Evolutionary conservation across 2,113 vertebrate species (phyloP).

Genomic region (Bothrops jararaca): DNA sequence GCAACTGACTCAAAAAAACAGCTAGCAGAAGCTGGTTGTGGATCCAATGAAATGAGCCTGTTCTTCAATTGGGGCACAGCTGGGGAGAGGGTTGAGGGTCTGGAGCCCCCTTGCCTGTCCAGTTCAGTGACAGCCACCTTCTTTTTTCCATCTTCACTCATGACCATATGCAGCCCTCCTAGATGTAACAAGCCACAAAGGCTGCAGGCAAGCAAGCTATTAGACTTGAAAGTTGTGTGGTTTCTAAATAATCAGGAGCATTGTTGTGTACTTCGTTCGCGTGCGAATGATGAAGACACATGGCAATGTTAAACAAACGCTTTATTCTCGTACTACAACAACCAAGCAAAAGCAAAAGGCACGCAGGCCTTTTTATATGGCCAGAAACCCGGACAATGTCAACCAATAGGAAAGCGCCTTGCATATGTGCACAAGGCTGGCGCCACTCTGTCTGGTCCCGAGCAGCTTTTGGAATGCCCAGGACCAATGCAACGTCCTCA

Average conservation of each 20-base stretch:
- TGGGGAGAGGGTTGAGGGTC: fast-evolving
- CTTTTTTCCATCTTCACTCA: fast-evolving
- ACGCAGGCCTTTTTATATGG: too few relatives aligned
- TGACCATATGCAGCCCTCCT: fast-evolving
- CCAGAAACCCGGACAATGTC: too few relatives aligned
- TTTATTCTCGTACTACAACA: too few relatives aligned
- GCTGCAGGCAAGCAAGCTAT: constrained; percentile 23
- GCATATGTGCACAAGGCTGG: too few relatives aligned
- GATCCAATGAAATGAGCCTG: fast-evolving
- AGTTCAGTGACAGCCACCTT: fast-evolving
- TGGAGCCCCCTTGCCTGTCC: fast-evolving
- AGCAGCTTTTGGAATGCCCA: too few relatives aligned
- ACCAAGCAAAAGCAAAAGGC: too few relatives aligned
- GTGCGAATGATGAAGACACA: too few relatives aligned
- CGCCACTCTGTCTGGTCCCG: too few relatives aligned
- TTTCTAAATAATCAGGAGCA: not conserved
- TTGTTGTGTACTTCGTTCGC: too few relatives aligned
- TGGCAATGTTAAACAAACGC: too few relatives aligned
- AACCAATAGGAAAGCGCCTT: too few relatives aligned
- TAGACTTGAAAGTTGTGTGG: not conserved
- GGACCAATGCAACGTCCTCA: too few relatives aligned
- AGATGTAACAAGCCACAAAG: not conserved
- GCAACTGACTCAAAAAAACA: fast-evolving
- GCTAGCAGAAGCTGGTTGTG: not conserved
- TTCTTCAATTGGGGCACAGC: fast-evolving